Base-by-base conservation (phyloP, 2,888 invertebrate species). In the Lacanobia oleracea region DNA sequence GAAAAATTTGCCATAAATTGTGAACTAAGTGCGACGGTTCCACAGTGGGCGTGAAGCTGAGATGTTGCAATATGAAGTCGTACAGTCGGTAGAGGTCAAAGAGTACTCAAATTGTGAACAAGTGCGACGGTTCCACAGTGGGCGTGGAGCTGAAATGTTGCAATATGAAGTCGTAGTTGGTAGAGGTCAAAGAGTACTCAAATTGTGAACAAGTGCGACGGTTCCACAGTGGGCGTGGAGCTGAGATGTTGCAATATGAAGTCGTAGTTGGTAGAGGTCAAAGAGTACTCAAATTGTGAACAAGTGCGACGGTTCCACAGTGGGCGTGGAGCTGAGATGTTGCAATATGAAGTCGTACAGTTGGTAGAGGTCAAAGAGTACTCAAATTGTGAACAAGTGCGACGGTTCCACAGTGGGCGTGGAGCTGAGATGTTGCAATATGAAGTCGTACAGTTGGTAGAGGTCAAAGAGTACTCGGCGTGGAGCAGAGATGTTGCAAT, bases 131-230 rank as follows among this genome's bases (percentile, higher is more conserved):
- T 91, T 99, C 99, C 5, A 99, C 98, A 87, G 98, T 98, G 0
- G 99, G 99, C 67, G 98, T 98, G 73, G 99, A 99, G 82, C 99
- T 99, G 82, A 99, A 96, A 93, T 99, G 98, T 94, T 99, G 98
- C 86, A 99, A 96, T 75, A 99, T 98, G 94, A 99, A 98, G 87
- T 98, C 98, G 50, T 10, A 10, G 50, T 10, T 50, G 14, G n/a
- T n/a, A 50, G 21, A 50, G 50, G n/a, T 50, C 27, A 27, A 51
- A 12, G 3, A 51, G 14, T 98, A 88, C 93, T 81, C 61, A 99
- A 98, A 96, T 98, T 97, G 89, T 97, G 97, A 56, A 98, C 98
- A 99, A 99, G 94, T 98, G 98, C 75, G 98, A 98, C 72, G 98
- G 98, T 91, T 99, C 99, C 5, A 99, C 98, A 87, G 98, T 98